These are phyloP conservation scores for Dolichoris vasculosae DNA, from an alignment of 1,140 invertebrate species.

Conservation along the genomic window DNA sequence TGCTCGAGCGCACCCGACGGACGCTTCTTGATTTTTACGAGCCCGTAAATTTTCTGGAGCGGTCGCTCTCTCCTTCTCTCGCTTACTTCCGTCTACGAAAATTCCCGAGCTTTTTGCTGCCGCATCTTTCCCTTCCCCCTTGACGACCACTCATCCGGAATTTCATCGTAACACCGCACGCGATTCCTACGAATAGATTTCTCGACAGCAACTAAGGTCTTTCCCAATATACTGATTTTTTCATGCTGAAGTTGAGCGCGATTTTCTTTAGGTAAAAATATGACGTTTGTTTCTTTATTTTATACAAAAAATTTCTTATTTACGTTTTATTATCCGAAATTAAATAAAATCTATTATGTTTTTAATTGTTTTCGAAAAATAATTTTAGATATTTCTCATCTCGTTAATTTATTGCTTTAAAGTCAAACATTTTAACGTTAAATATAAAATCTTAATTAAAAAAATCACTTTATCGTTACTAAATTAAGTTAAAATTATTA, in stretches of 20 bases:
- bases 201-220: slow-evolving; percentile 22
- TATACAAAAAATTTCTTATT: too few species aligned
- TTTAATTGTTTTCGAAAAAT: too few species aligned
- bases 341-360: too few species aligned
- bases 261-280: not conserved
- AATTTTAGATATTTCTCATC: too few species aligned
- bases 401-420: too few species aligned
- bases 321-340: too few species aligned
- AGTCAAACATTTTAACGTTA: too few species aligned
- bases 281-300: too few species aligned
- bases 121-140: slow-evolving; percentile 43
- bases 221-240: slow-evolving; percentile 47
- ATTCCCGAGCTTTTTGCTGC: slow-evolving; percentile 51
- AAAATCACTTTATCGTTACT: too few species aligned
- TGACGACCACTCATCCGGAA: slow-evolving; percentile 61
- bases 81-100: slow-evolving; percentile 3
- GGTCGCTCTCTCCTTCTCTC: slow-evolving; percentile 49
- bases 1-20: slow-evolving; percentile 64
- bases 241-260: not conserved
- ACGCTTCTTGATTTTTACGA: slow-evolving; percentile 75
- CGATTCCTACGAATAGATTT: slow-evolving; percentile 54
- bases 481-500: too few species aligned
- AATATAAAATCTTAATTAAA: too few species aligned
- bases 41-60: slow-evolving; percentile 70
- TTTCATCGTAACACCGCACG: slow-evolving; percentile 62